Evolutionary conservation across 2,888 invertebrate genomes (phyloP), one percentile per base, ranked within the genome.

Genomic region (Troilus luridus): DNA sequence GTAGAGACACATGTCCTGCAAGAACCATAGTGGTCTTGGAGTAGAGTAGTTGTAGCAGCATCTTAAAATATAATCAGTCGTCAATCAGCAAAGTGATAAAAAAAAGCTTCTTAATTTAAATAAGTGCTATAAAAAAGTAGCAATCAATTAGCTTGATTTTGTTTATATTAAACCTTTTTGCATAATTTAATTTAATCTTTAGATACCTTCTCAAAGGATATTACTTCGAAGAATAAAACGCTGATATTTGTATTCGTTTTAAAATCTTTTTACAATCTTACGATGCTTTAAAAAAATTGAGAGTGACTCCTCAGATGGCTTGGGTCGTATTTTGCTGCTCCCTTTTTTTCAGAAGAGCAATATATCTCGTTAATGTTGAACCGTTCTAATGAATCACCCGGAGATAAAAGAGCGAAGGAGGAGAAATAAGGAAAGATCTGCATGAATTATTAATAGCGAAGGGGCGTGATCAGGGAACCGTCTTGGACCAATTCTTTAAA

Each of bases 401-500:
- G 7, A 77, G 72, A 77, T 77, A 77, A 77, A 77, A 77, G 17
- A 27, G 27, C 72, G 72, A 77, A 77, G 72, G 17, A 77, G 72
- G 27, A 41, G 72, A 41, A 77, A 41, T 77, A 58, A 85, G 85
- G 85, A 58, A 54, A 56, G 56, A 85, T 85, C 85, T 58, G 85
- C 56, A 85, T 56, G 56, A 85, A 85, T 85, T 56, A 85, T 85
- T 85, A 56, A 85, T 85, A 58, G 56, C 9, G 7, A 12, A 56
- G 56, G 85, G 85, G 85, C 85, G 85, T 85, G 85, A 85, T 85
- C 56, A 21, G 56, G 85, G 56, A 54, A 85, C 85, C 85, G 85
- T 85, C 56, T 85, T 85, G 85, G n/a, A 56, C 85, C 56, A 85
- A 85, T 85, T 85, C 85, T 85, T 85, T 85, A 85, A 85, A 85